These are phyloP conservation scores for Carollia perspicillata DNA, from an alignment of 2,113 vertebrate species.

Conservation along the genomic window DNA sequence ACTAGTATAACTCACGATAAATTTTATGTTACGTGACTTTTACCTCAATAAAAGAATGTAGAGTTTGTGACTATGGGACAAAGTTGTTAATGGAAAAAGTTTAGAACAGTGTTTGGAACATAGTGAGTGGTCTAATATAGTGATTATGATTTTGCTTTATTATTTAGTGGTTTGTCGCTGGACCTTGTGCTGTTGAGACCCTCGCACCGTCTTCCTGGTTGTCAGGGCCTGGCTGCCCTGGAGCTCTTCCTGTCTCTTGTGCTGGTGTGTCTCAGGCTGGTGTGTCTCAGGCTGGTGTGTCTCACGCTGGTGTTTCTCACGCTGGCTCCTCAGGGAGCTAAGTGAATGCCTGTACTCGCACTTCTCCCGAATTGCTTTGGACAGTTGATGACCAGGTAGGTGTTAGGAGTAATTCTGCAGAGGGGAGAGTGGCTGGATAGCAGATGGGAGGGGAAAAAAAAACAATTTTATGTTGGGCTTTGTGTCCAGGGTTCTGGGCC, in stretches of 20 bases:
- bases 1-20: not conserved
- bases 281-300: no score
- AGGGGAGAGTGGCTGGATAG: not conserved
- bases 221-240: not conserved
- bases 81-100: not conserved
- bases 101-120: not conserved
- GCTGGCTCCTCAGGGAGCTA: no score
- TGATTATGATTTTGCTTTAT: not conserved
- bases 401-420: not conserved
- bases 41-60: not conserved
- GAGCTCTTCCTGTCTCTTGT: not conserved
- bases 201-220: not conserved
- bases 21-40: not conserved
- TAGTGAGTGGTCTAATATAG: not conserved
- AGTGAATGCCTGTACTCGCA: not conserved
- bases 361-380: not conserved
- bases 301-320: no score
- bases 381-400: not conserved
- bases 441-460: not conserved
- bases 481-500: not conserved
- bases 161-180: not conserved
- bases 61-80: not conserved
- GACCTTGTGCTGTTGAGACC: not conserved
- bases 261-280: not conserved
- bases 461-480: not conserved